phyloP scores from a whole-genome alignment of 2,113 vertebrate genomes.

The Peucedramus taeniatus region DNA sequence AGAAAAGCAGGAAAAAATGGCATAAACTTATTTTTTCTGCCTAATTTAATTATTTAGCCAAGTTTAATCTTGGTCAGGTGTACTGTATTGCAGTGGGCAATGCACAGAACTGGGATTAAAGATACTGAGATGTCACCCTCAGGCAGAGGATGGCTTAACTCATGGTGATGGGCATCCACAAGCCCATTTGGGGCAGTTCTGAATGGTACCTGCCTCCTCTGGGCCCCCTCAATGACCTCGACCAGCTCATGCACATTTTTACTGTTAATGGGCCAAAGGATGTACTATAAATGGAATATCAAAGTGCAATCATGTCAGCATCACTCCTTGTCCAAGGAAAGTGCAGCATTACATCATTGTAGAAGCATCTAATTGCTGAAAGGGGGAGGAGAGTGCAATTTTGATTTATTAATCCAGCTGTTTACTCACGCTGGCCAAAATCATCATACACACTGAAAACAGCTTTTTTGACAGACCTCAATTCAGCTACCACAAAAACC shows the following conservation, averaged over 20 bases:
- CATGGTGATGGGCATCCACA: neutral
- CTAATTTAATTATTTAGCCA: neutral
- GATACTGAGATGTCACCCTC: no score
- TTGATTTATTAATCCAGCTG: neutral
- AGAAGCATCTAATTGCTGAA: neutral
- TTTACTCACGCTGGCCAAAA: neutral
- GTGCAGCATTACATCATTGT: neutral
- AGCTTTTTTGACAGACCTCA: neutral
- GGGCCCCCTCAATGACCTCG: neutral
- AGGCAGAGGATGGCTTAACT: neutral
- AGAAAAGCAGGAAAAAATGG: neutral
- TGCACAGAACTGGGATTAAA: neutral
- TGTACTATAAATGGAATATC: neutral
- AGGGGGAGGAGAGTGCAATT: neutral
- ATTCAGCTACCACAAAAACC: neutral
- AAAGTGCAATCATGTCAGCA: neutral
- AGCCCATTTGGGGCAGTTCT: fast-evolving
- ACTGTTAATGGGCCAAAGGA: neutral
- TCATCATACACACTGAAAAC: fast-evolving
- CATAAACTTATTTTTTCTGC: neutral
- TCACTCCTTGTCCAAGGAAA: neutral
- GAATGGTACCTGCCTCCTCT: neutral
- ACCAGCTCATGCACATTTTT: neutral
- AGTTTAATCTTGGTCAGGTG: neutral
- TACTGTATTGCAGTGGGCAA: neutral